A percentile compares a stretch with the other conserved stretches of the same genome.
Conservation (phyloP, 2,797 vertebrate species). For the Hypotaenidia philippensis region DNA sequence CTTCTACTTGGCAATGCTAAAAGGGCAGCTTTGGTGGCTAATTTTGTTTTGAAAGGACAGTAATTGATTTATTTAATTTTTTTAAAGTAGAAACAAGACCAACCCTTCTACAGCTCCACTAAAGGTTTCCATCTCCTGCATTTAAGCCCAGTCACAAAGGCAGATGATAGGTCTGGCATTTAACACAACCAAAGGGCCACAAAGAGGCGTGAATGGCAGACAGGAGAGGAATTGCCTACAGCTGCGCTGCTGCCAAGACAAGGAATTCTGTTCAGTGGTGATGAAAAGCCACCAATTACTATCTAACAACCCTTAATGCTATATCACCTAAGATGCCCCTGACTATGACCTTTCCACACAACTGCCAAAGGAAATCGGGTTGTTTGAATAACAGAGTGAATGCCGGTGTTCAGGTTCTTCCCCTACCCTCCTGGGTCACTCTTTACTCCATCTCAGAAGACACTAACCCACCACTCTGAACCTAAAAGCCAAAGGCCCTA, state of each 20-base stretch:
- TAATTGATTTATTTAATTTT: not conserved
- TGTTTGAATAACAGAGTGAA: not conserved
- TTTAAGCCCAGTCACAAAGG: not conserved
- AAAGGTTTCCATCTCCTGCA: not conserved
- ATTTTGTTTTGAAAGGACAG: slow-evolving; percentile 8
- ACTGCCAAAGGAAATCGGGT: not conserved
- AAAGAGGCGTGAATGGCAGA: not conserved
- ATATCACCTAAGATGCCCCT: not conserved
- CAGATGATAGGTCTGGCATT: not conserved
- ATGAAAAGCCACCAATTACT: not conserved
- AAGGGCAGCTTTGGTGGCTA: not conserved
- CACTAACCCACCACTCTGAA: not conserved
- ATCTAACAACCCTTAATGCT: not conserved
- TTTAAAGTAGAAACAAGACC: not conserved
- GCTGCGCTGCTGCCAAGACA: rapidly evolving
- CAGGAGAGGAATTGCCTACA: not conserved
- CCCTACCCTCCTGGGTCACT: not conserved
- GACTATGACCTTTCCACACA: not conserved
- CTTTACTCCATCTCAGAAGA: not conserved
- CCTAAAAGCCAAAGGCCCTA: not conserved
- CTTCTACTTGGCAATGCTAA: not conserved
- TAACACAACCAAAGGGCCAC: not conserved
- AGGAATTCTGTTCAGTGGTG: not conserved
- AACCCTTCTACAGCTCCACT: not conserved
- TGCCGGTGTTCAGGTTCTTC: not conserved